Base-by-base conservation (phyloP, 1,140 invertebrate genomes). In the Diorhabda elongata region DNA sequence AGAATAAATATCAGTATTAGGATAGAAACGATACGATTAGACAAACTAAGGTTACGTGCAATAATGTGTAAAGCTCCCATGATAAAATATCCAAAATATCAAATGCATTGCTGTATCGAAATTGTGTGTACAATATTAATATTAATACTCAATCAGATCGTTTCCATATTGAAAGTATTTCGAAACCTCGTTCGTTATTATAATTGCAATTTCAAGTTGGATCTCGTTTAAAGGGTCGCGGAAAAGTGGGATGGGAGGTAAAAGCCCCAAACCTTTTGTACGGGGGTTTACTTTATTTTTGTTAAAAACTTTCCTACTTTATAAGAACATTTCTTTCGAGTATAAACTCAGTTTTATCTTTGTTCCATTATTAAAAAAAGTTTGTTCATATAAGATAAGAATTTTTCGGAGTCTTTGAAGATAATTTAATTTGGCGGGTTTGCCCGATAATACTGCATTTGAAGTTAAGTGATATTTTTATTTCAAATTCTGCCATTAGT, bases 341-440 rank as follows among this genome's bases (percentile, higher is more conserved):
- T 69, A 69, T 69, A 69, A 69, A 69, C 69, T 69, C 69, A 63
- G 63, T 69, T 69, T 69, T 69, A 69, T 69, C 69, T 69, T 65
- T 58, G 58, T 60, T 61, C 69, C 69, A 69, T 69, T 69, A 69
- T 69, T 69, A 69, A 69, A 69, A 69, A 69, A 69, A 69, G 63
- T 69, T 69, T 64, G 67, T 69, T 69, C 69, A 69, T 59, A 58
- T 69, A 65, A 69, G 65, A 69, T 69, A 69, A 69, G 60, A 69
- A 69, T 64, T 61, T 43, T 61, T 43, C 26, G 42, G 59, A 41
- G 11, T 42, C 26, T 5, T 41, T 9, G 26, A 61, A 61, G 59
- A 61, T 42, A 61, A 61, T 61, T 61, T 61, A 61, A 61, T 61
- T 61, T 61, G 47, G 42, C 26, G 42, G 42, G 59, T 61, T 61